Percentiles rank a stretch among this genome's conserved stretches.
Conservation (phyloP, 2,797 vertebrate genomes). For the Megalops cyprinoides region DNA sequence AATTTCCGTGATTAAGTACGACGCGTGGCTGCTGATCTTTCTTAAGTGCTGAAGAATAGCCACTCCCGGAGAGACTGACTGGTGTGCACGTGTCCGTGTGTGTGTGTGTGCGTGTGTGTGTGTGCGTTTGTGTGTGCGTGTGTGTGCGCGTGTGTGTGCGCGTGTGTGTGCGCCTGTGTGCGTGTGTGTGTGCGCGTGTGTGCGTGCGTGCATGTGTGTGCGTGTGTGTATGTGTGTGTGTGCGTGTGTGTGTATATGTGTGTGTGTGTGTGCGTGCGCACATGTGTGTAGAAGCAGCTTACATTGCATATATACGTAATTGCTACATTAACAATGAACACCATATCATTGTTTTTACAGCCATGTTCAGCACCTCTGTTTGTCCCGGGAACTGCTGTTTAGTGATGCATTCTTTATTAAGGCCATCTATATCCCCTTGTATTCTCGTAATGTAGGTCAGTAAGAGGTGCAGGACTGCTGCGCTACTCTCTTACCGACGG, state of each 20-base stretch:
- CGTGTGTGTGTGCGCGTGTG: not conserved
- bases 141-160: not conserved
- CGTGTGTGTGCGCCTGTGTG: not conserved
- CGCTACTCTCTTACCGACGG: not conserved
- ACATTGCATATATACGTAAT: too few relatives aligned
- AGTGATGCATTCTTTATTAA: not conserved
- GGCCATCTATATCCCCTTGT: not conserved
- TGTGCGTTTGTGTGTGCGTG: not conserved
- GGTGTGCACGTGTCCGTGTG: not conserved
- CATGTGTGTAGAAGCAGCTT: too few relatives aligned
- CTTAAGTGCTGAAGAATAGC: not conserved
- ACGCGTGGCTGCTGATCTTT: not conserved
- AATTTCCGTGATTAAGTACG: slow-evolving; percentile 17
- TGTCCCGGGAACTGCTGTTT: not conserved
- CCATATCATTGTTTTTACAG: too few relatives aligned
- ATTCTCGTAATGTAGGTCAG: slow-evolving; percentile 11
- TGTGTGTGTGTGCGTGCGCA: too few relatives aligned
- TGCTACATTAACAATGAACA: too few relatives aligned
- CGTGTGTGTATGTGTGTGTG: not conserved
- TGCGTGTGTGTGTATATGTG: not conserved
- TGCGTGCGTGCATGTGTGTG: not conserved
- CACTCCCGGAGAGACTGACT: not conserved
- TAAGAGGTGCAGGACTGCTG: not conserved
- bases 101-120: not conserved
- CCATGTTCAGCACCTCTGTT: not conserved